These are phyloP conservation scores for Psilopsiagon aurifrons DNA, from an alignment of 2,113 vertebrate genomes.

Conservation along the genomic window DNA sequence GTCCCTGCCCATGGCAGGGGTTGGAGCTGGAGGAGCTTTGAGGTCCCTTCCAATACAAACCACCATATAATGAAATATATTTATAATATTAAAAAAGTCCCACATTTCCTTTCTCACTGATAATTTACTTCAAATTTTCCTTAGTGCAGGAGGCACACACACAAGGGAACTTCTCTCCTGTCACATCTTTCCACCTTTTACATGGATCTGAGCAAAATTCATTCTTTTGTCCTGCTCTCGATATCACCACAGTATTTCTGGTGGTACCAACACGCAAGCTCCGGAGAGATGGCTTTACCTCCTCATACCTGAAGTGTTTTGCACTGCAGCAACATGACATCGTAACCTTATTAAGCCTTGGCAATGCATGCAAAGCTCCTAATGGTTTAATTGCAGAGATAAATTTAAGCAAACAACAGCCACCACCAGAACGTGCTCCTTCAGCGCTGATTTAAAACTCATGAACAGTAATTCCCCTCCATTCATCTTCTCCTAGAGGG, in stretches of 20 bases:
- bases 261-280: background rate
- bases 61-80: background rate
- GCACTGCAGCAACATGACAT: background rate
- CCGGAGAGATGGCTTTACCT: rapidly evolving
- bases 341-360: background rate
- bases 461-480: background rate
- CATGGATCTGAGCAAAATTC: rapidly evolving
- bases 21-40: background rate
- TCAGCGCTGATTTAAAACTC: background rate
- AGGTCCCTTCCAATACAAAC: background rate
- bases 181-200: background rate
- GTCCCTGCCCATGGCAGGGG: no score
- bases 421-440: background rate
- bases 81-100: background rate
- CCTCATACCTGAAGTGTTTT: background rate
- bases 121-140: background rate
- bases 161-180: rapidly evolving
- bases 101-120: background rate
- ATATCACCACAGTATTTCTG: rapidly evolving
- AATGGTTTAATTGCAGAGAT: background rate
- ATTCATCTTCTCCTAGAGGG: background rate
- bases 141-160: background rate
- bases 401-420: background rate
- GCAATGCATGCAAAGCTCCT: background rate
- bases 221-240: background rate